Evolutionary conservation across 2,888 invertebrate genomes (phyloP).

Genomic region (Corythucha ciliata): DNA sequence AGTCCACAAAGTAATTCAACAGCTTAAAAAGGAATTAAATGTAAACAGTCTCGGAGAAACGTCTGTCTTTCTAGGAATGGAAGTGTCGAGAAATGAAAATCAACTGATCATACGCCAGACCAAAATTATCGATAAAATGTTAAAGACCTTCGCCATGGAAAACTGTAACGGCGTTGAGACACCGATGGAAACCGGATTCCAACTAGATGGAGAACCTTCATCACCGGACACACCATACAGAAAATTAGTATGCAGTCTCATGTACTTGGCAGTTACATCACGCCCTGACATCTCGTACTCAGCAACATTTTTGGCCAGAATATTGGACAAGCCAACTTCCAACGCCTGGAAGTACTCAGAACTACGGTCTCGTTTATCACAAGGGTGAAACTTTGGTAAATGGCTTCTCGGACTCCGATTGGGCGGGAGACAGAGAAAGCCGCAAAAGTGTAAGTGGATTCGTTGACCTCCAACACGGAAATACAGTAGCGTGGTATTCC

Average conservation of each 20-base stretch:
- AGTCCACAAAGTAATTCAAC: constrained; percentile 12
- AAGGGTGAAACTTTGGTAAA: too few relatives aligned
- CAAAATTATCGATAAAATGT: constrained; percentile 16
- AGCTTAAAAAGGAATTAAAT: constrained; percentile 19
- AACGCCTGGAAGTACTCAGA: background rate
- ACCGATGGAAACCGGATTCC: constrained; percentile 23
- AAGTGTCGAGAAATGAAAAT: constrained; percentile 12
- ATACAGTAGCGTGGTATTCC: constrained; percentile 20
- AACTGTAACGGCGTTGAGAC: constrained; percentile 11
- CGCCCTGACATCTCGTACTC: constrained; percentile 11
- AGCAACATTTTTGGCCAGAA: background rate
- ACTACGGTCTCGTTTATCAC: background rate
- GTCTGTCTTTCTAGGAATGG: constrained; percentile 22
- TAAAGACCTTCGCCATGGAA: constrained; percentile 13
- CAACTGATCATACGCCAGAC: constrained; percentile 9
- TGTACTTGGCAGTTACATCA: constrained; percentile 7
- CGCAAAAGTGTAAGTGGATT: constrained; percentile 24
- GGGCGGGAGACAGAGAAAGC: constrained; percentile 14
- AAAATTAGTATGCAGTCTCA: constrained; percentile 22
- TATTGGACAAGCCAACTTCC: constrained; percentile 6
- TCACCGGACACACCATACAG: constrained; percentile 18
- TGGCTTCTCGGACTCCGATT: background rate
- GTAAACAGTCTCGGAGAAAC: constrained; percentile 17
- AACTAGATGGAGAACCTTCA: constrained; percentile 6
- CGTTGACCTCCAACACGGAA: constrained; percentile 13